Evolutionary conservation across 2,113 vertebrate species (phyloP).

Genomic region (Heterochromis multidens): DNA sequence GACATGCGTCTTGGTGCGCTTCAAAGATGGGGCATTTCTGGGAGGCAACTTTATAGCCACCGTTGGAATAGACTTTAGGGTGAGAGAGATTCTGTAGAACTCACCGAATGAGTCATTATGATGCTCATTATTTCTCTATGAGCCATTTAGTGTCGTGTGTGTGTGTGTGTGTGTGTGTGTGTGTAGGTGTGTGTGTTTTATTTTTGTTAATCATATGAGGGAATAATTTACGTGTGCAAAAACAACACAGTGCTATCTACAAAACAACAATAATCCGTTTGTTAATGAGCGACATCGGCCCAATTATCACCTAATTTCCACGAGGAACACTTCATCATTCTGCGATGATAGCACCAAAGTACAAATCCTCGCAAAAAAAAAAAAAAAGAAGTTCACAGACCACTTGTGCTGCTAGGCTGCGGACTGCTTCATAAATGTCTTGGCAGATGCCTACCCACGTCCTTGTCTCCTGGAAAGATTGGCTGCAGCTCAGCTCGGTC

Average conservation of each 20-base stretch:
- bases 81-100: conserved; percentile 74
- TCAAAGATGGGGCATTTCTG: conserved; percentile 96
- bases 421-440: conserved; percentile 50
- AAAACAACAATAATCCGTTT: not conserved
- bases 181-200: not conserved
- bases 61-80: conserved; percentile 99
- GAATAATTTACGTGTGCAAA: not conserved
- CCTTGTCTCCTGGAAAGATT: conserved; percentile 42
- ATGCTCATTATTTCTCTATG: not conserved
- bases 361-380: conserved; percentile 18
- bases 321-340: conserved; percentile 26
- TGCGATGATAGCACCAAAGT: conserved; percentile 38
- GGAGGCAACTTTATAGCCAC: conserved; percentile 96
- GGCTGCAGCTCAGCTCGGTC: conserved; percentile 22
- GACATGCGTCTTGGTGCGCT: conserved; percentile 95
- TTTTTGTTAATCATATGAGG: not conserved
- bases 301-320: conserved; percentile 53
- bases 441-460: conserved; percentile 61
- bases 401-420: conserved; percentile 53
- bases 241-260: not conserved
- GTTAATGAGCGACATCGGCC: not conserved
- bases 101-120: not conserved
- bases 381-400: conserved; percentile 35
- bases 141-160: not conserved
- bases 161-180: not conserved